Base-by-base conservation (phyloP, 2,797 vertebrate genomes). In the Channa striata region DNA sequence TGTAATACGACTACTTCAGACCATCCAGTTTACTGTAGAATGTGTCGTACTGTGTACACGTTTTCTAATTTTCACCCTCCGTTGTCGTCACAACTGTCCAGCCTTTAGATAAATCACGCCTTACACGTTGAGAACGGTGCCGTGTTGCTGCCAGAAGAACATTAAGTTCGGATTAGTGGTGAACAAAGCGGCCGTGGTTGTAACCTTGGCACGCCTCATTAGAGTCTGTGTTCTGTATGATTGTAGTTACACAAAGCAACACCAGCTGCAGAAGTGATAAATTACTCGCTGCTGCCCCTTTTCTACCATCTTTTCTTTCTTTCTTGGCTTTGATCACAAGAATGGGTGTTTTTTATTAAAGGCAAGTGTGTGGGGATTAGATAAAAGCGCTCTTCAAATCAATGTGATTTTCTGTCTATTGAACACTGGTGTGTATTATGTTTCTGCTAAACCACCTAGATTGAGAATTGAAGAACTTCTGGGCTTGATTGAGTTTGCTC, bases 401-500 rank as follows among this genome's bases (percentile, higher is more conserved):
- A 61, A 76, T 57, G 43, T 30, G 19, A 72, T 59, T 57, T 12
- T 72, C 7, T 58, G 7, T 52, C 49, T 62, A 72, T 68, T 57
- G 23, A 73, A 65, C 48, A 7, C 40, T 0, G 2, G 5, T n/a
- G 47, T 53, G 54, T 52, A 2, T 57, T 67, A 14, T 59, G 47
- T 66, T 63, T 72, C 54, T 46, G 33, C 33, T 2, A 0, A 54
- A 33, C 39, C 57, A 0, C 53, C 47, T 1, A 11, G n/a, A 60
- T 46, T 59, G 23, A 60, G 43, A 58, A 10, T 11, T 6, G 8
- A 19, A 53, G 21, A 63, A 61, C 43, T 42, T 54, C 10, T 20
- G 23, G 40, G 39, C 71, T 68, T 84, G 76, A 84, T 80, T 77
- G 71, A 83, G 81, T 84, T 88, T 74, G 60, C 50, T 44, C 49